These are phyloP conservation scores for Fregetta grallaria DNA, from an alignment of 2,113 vertebrate genomes.

Conservation along the genomic window DNA sequence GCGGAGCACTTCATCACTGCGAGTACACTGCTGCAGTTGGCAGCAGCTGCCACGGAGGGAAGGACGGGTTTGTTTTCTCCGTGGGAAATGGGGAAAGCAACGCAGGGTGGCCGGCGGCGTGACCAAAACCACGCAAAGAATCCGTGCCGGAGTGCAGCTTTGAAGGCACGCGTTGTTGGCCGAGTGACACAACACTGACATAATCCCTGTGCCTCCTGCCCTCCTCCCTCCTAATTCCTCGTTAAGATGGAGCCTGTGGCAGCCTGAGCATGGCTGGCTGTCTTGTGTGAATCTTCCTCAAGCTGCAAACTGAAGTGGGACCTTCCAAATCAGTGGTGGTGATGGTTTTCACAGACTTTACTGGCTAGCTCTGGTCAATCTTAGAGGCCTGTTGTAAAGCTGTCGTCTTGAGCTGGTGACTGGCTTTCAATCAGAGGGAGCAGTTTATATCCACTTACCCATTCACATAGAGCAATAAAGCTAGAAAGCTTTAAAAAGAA, in stretches of 20 bases:
- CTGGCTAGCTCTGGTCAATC: neutral
- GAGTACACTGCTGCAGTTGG: neutral
- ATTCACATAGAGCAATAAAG: neutral
- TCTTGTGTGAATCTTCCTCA: neutral
- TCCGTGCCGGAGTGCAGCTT: neutral
- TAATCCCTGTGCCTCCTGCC: neutral
- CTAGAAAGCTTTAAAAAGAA: neutral
- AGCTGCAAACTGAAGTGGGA: neutral
- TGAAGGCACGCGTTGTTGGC: neutral
- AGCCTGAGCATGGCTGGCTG: neutral
- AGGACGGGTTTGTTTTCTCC: neutral
- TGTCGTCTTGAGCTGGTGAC: neutral
- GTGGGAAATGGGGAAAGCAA: neutral
- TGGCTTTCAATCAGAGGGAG: neutral
- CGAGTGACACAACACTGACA: neutral
- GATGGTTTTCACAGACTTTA: neutral
- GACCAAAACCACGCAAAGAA: neutral
- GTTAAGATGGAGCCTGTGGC: neutral
- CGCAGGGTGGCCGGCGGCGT: rapidly evolving
- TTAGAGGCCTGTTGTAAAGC: neutral
- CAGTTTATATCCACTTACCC: neutral
- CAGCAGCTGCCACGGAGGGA: neutral
- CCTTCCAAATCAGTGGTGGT: neutral
- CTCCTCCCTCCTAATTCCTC: neutral
- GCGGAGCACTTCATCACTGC: neutral